Base-by-base conservation (phyloP, 2,797 vertebrate species). In the Ctenopoma kingsleyae region DNA sequence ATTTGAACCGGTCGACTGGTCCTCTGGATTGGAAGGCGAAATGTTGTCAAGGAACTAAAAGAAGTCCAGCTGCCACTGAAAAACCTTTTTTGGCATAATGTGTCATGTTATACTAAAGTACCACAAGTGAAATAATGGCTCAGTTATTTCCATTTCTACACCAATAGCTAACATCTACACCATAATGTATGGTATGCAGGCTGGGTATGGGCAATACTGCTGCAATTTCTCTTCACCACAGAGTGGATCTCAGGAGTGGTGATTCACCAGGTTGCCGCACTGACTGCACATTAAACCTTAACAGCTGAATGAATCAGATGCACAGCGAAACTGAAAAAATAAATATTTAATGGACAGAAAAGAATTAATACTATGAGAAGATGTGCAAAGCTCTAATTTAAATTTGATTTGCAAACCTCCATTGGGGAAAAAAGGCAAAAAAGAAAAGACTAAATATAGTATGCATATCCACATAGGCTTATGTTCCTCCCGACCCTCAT, bases 401-500 rank as follows among this genome's bases (percentile, higher is more conserved):
- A 41, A 51, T 5, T 10, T 36, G 35, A 12, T 36, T 11, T 36
- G 11, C 11, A 36, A 12, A 11, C 35, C 9, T 36, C 9, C 35
- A 12, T 36, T 32, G 25, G 32, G 7, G 32, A 32, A 32, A 32
- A 5, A 35, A 58, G 23, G 40, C 25, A 40, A 41, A 23, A 47
- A 54, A 46, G 10, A 30, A 55, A 54, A 5, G 54, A 55, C 15
- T 62, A 22, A 66, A 43, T 67, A 44, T 76, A 41, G 67, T 57
- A 78, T 44, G 16, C 56, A 36, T 56, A 48, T 3, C 23, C 53
- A 58, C 23, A 59, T 53, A 50, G 16, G 4, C 8, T 5, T 30
- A 71, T 79, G 70, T 65, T 65, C 20, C 76, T 83, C 62, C 73
- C 82, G 46, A 36, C 55, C 19, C 63, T 87, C 49, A 67, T 75